A percentile compares a stretch with the other conserved stretches of the same genome.
Conservation (phyloP, 2,113 vertebrate genomes). For the Dipodomys ordii region DNA sequence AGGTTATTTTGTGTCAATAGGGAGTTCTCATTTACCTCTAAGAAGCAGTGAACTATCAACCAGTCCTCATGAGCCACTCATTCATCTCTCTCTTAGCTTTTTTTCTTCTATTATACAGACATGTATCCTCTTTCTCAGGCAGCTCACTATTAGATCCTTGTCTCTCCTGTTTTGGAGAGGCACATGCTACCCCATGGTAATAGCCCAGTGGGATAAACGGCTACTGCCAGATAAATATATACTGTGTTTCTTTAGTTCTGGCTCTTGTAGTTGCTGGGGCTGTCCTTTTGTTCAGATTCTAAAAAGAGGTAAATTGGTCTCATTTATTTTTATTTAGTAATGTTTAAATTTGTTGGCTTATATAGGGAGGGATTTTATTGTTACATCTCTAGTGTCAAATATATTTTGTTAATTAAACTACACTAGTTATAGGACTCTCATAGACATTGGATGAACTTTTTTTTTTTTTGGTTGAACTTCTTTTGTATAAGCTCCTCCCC, state of each 20-base stretch:
- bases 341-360: no score
- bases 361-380: no score
- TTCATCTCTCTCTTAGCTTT: neutral
- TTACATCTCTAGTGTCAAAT: no score
- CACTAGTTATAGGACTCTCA: neutral
- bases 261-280: neutral
- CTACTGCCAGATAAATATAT: neutral
- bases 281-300: slow-evolving; percentile 34
- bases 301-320: neutral
- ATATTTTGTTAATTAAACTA: slow-evolving; percentile 26
- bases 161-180: neutral
- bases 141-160: neutral
- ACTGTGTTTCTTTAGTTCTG: neutral
- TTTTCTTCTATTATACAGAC: neutral
- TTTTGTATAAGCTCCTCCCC: slow-evolving; percentile 12
- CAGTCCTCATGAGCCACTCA: neutral
- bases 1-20: neutral
- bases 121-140: neutral
- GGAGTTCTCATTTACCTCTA: neutral
- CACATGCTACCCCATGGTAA: neutral
- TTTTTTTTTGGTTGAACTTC: neutral
- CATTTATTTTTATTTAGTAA: no score
- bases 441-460: neutral
- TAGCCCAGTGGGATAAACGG: neutral
- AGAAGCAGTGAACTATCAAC: neutral